These are phyloP conservation scores for Microtus richardsoni DNA, from an alignment of 2,113 vertebrate genomes.

Conservation along the genomic window DNA sequence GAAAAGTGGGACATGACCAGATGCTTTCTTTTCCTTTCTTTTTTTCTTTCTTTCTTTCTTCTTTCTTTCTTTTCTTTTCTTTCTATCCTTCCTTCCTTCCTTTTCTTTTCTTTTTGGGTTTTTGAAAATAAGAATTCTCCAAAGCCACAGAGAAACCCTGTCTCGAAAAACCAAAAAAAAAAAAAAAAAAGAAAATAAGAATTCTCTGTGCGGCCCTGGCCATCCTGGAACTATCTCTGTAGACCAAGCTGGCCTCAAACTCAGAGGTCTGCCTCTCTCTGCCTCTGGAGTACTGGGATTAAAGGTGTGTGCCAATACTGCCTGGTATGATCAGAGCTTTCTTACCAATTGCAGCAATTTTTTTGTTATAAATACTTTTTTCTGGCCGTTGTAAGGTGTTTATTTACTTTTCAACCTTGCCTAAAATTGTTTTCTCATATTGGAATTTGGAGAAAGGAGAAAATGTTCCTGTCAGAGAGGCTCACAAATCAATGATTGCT, in stretches of 20 bases:
- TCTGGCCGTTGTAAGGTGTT: background rate
- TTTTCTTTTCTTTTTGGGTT: background rate
- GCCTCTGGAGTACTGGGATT: background rate
- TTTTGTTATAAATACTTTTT: background rate
- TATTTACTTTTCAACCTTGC: background rate
- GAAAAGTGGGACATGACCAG: background rate
- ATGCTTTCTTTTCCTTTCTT: background rate
- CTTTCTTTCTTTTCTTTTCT: no score
- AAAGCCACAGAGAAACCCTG: no score
- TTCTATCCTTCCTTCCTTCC: no score
- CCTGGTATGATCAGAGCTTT: background rate
- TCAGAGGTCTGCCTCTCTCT: background rate
- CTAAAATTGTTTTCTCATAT: background rate
- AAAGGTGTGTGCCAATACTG: background rate
- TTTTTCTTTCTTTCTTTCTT: no score
- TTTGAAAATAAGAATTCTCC: background rate
- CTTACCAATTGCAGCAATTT: background rate
- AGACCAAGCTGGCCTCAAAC: background rate
- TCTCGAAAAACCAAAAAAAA: no score
- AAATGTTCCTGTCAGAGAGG: background rate
- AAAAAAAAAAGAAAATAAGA: no score
- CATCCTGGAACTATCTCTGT: background rate
- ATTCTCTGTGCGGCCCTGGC: background rate
- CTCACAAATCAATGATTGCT: slow-evolving; percentile 19
- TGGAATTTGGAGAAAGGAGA: slow-evolving; percentile 43